A percentile compares a stretch with the other conserved stretches of the same genome.
These are phyloP conservation scores for Polyploca ridens DNA, from an alignment of 2,888 invertebrate genomes.

Conservation along the genomic window DNA sequence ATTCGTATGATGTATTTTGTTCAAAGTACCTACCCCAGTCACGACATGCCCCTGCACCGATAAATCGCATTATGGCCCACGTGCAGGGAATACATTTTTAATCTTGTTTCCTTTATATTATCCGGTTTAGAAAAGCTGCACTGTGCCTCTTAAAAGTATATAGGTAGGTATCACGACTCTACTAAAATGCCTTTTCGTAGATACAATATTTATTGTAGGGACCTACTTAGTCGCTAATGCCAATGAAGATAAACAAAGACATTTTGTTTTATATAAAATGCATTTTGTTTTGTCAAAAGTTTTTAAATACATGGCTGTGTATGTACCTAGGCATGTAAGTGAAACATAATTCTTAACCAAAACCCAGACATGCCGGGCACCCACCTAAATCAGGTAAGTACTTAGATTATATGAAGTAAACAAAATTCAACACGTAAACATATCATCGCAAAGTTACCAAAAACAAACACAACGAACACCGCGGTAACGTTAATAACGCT, in stretches of 20 bases:
- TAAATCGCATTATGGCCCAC: constrained; percentile 83
- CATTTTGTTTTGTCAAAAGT: not conserved
- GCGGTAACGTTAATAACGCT: constrained; percentile 74
- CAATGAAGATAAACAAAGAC: not conserved
- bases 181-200: constrained; percentile 20
- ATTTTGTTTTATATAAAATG: not conserved
- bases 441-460: constrained; percentile 52
- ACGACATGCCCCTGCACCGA: constrained; percentile 76
- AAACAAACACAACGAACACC: constrained; percentile 64
- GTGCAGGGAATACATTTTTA: constrained; percentile 82
- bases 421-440: constrained; percentile 49
- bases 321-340: not conserved
- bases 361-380: not conserved
- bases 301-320: not conserved
- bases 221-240: no score
- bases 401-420: not conserved
- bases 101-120: constrained; percentile 82
- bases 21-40: constrained; percentile 67
- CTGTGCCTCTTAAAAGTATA: constrained; percentile 41
- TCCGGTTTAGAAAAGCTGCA: constrained; percentile 67
- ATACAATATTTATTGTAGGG: constrained; percentile 17
- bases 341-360: not conserved
- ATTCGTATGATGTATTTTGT: constrained; percentile 57
- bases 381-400: not conserved
- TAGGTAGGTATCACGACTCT: constrained; percentile 19